phyloP scores from a whole-genome alignment of 2,888 invertebrate genomes.

The Aethes cnicana region DNA sequence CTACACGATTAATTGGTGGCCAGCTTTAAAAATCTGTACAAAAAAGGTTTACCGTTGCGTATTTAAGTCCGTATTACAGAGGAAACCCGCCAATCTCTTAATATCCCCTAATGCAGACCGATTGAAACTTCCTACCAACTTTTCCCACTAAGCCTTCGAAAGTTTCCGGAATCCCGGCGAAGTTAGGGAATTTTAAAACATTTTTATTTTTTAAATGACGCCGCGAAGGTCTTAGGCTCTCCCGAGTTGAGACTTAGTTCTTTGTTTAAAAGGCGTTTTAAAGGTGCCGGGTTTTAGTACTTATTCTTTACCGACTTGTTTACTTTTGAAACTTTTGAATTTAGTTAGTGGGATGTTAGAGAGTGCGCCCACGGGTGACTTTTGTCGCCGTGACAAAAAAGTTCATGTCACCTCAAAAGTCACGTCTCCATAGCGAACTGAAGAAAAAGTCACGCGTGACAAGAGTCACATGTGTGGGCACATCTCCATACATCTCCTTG shows the following conservation, averaged over 20 bases:
- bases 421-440: no score
- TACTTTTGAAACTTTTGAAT: neutral
- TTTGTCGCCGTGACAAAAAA: no score
- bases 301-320: neutral
- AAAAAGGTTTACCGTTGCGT: no score
- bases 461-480: no score
- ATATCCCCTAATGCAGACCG: conserved; percentile 5
- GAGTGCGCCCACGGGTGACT: no score
- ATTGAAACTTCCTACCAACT: conserved; percentile 36
- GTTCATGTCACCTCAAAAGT: no score
- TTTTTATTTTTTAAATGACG: conserved; percentile 57
- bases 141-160: conserved; percentile 58
- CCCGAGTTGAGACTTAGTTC: conserved; percentile 17
- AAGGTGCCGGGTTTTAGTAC: conserved; percentile 1
- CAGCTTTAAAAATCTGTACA: no score
- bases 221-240: conserved; percentile 9
- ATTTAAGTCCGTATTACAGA: neutral
- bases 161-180: conserved; percentile 56
- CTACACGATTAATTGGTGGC: no score
- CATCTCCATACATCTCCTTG: no score
- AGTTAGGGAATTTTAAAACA: conserved; percentile 61
- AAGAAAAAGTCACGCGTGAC: no score
- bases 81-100: neutral
- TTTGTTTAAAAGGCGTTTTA: conserved; percentile 13
- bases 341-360: no score